A percentile compares a stretch with the other conserved stretches of the same genome.
Evolutionary conservation across 1,140 invertebrate species (phyloP).

Genomic region (Drosophila tropicalis): DNA sequence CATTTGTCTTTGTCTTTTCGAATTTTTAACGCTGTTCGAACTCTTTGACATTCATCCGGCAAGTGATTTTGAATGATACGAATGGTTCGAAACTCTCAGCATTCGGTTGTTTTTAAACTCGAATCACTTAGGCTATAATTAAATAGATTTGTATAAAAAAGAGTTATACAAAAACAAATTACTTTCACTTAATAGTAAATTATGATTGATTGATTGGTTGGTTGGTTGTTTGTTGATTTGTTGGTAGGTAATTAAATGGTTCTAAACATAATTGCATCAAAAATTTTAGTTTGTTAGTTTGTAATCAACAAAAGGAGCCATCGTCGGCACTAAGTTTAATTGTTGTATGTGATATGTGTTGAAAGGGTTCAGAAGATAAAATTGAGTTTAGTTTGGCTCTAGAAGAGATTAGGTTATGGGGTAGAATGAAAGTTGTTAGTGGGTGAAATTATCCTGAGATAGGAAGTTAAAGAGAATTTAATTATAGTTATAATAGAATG

Average conservation of each 20-base stretch:
- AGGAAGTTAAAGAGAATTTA: neutral
- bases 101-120: slow-evolving; percentile 79
- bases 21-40: slow-evolving; percentile 39
- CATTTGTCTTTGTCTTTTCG: slow-evolving; percentile 27
- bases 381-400: neutral
- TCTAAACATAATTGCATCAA: slow-evolving; percentile 14
- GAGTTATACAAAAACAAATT: slow-evolving; percentile 72
- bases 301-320: slow-evolving; percentile 80
- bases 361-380: neutral
- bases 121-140: slow-evolving; percentile 80
- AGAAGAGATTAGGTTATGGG: neutral
- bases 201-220: slow-evolving; percentile 14
- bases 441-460: neutral
- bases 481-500: neutral
- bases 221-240: neutral
- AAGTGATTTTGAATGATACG: slow-evolving; percentile 42
- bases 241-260: slow-evolving; percentile 7
- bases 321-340: neutral
- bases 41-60: slow-evolving; percentile 63
- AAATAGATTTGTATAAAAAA: slow-evolving; percentile 67
- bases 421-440: neutral
- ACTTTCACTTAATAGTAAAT: slow-evolving; percentile 51
- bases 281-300: slow-evolving; percentile 56
- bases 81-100: slow-evolving; percentile 68
- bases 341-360: neutral